Base-by-base conservation (phyloP, 2,113 vertebrate species). In the Pedionomus torquatus region DNA sequence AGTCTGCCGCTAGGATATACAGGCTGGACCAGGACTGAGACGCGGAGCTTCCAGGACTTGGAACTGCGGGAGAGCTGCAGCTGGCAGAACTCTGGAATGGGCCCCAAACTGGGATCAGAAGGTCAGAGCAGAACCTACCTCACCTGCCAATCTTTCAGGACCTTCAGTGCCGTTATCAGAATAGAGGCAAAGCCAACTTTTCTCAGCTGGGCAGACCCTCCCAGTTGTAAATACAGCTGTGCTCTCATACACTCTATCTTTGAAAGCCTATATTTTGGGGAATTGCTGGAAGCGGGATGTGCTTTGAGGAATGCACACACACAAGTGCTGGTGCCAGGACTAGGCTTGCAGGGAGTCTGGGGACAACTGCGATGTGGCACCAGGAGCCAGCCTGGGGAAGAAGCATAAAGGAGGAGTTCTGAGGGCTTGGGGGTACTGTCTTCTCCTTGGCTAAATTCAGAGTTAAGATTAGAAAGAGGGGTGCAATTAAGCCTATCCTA, bases 301-400 rank as follows among this genome's bases (percentile, higher is more conserved):
- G 15, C 26, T 70, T 46, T 60, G 25, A 54, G 79, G 30, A 52
- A 46, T 13, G 44, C 28, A 37, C 23, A 4, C 14, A 5, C 43
- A 41, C 13, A 17, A 39, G 54, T 2, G 1, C 65, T 52, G n/a
- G 30, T 78, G 44, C 57, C 28, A 71, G 71, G 35, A 44, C 35
- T 24, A 43, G 35, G 23, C 0, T 0, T 49, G 64, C 0, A 2
- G 28, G 14, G 9, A n/a, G 16, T 17, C 57, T 71, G 37, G 49
- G 49, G 26, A 18, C 64, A 71, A 20, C 33, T 26, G 7, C 5
- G 12, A 13, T 7, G 37, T 46, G 52, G 33, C 58, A 65, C 33
- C 41, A 33, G 49, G 43, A 71, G 58, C 51, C 16, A 25, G 51
- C 16, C 74, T 70, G 57, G 35, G 35, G 33, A 25, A 65, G 35